Base-by-base conservation (phyloP, 2,888 invertebrate species). In the Cenopis cana region DNA sequence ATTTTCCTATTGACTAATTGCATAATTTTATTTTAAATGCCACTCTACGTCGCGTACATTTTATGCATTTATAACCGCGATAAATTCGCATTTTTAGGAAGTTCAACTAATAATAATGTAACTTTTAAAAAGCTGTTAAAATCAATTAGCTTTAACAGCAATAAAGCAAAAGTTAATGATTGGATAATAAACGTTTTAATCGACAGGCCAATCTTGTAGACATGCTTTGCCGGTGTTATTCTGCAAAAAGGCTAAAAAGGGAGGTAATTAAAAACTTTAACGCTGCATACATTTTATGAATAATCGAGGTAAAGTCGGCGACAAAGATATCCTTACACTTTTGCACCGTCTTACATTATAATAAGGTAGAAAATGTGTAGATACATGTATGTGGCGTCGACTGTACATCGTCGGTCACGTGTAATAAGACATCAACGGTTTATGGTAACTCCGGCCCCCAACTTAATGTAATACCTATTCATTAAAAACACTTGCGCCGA, bases 361-460 rank as follows among this genome's bases (percentile, higher is more conserved):
- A 46, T n/a, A 46, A n/a, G 46, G n/a, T 8, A n/a, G 14, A 46
- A 46, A 8, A n/a, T n/a, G 46, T 46, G 12, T 46, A 46, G n/a
- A n/a, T n/a, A n/a, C n/a, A n/a, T 46, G 3, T 6, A 46, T n/a
- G n/a, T n/a, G n/a, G 6, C 46, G 46, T 46, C 46, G 46, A 46
- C 46, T 46, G 79, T 77, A 79, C 81, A 76, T 79, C 81, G 85
- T 87, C 85, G 81, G 80, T 77, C 78, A 75, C 77, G 74, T 75
- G 83, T 92, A 92, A 91, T 90, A 92, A 93, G 91, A 91, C 92
- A 91, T 93, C 91, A 91, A 84, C 86, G 78, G 81, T 79, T 86
- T 84, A 89, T 86, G 82, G 81, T 84, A 85, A 86, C 85, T 85
- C 82, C 83, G 81, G 86, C 86, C 85, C 74, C 86, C 83, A 78